Evolutionary conservation across 2,888 invertebrate species (phyloP), one percentile per base, ranked within the genome.

Genomic region (Liodrosophila aerea): DNA sequence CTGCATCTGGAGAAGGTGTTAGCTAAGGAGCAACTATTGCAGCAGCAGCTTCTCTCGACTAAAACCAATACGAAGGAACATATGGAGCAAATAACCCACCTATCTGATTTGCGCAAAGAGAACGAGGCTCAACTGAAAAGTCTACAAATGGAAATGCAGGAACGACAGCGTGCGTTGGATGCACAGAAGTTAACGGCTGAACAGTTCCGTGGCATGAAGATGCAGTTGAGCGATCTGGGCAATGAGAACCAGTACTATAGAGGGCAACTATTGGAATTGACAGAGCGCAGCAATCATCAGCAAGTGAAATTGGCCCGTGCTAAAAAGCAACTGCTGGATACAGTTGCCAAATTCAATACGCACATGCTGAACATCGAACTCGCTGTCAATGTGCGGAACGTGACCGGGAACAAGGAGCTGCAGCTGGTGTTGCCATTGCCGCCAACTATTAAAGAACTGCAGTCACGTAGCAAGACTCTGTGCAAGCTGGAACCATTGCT

Each of bases 241-340:
- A 76, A 74, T 40, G 74, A 86, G 33, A 53, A 83, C 15, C 60
- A 81, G 9, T 77, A 76, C 12, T 75, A 85, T 36, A 70, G 82
- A 1, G 73, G 85, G 1, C 64, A 87, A 1, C 27, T 82, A 4
- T 61, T 70, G 7, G 86, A 87, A 7, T 47, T 88, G 1, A 52
- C 75, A 5, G 77, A 86, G 9, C 74, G 71, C n/a, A 69, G 80
- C 37, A 69, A 85, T 31, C 73, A 86, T 40, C 81, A 84, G 54
- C 88, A 88, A 52, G 77, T 89, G 3, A 50, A 68, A 3, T 58
- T 86, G 27, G 64, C 89, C 0, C 76, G 87, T 2, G 69, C 76
- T 9, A 84, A 85, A 18, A 85, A 87, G 8, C 75, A 84, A 22
- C 51, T 88, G 8, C 69, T 83, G 0, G 87, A 88, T 30, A 66